phyloP scores from a whole-genome alignment of 2,113 vertebrate genomes.

The Paralichthys olivaceus region DNA sequence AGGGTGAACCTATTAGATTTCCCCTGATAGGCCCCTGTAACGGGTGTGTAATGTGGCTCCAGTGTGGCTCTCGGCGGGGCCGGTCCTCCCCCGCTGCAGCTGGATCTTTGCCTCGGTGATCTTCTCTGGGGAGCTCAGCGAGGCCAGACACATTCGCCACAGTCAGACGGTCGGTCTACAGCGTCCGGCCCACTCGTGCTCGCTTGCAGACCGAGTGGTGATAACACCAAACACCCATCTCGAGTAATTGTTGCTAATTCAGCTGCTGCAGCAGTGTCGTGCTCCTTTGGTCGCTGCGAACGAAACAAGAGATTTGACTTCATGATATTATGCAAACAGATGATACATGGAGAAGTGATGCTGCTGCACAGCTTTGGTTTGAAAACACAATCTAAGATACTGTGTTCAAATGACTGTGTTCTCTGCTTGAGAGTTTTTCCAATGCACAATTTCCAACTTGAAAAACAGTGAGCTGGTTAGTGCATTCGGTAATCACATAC shows the following conservation, averaged over 20 bases:
- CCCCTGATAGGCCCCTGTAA: constrained; percentile 31
- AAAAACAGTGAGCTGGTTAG: not conserved
- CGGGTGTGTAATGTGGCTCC: constrained; percentile 24
- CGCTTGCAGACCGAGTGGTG: constrained; percentile 18
- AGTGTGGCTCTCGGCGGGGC: constrained; percentile 10
- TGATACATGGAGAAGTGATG: not conserved
- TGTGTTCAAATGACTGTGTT: not conserved
- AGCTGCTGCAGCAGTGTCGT: constrained; percentile 33
- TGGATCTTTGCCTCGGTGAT: constrained; percentile 31
- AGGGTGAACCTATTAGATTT: constrained; percentile 27
- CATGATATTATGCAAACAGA: constrained; percentile 35
- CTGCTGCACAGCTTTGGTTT: not conserved
- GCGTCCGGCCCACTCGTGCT: constrained; percentile 29
- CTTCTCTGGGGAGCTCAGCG: constrained; percentile 11
- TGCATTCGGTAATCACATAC: not conserved
- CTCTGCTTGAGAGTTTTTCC: not conserved
- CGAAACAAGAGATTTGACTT: constrained; percentile 5
- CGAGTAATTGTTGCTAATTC: constrained; percentile 43
- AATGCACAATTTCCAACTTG: not conserved
- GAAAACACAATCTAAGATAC: not conserved
- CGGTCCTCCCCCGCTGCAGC: constrained; percentile 12
- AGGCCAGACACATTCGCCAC: constrained; percentile 26
- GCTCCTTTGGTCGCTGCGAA: constrained; percentile 18
- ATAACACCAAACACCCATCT: constrained; percentile 40
- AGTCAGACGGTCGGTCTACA: constrained; percentile 25